phyloP scores from a whole-genome alignment of 2,797 vertebrate species.

The Protonibea diacanthus region DNA sequence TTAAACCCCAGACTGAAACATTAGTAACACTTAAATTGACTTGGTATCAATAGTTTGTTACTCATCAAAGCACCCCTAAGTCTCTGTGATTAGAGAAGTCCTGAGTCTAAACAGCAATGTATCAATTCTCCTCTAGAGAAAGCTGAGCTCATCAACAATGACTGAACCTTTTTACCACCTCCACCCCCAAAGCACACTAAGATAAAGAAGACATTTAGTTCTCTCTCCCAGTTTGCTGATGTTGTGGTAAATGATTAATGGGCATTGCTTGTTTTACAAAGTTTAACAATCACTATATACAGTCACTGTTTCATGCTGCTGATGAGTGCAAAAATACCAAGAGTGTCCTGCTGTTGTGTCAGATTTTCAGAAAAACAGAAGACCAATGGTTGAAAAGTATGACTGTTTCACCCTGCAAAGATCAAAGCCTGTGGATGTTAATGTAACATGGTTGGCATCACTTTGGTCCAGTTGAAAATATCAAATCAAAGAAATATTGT shows the following conservation, averaged over 20 bases:
- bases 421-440: conserved; percentile 1
- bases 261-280: conserved; percentile 15
- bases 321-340: background rate
- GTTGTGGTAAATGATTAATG: conserved; percentile 19
- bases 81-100: conserved; percentile 21
- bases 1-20: background rate
- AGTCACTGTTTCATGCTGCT: background rate
- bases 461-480: background rate
- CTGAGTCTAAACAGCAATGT: conserved; percentile 19
- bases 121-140: conserved; percentile 30
- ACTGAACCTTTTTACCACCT: conserved; percentile 10
- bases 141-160: conserved; percentile 44
- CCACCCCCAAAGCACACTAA: background rate
- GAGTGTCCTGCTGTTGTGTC: background rate
- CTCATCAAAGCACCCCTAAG: conserved; percentile 2
- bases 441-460: background rate
- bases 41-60: conserved; percentile 13
- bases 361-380: background rate
- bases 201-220: conserved; percentile 14
- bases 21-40: conserved; percentile 4
- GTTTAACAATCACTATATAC: conserved; percentile 1
- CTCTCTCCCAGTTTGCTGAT: conserved; percentile 4
- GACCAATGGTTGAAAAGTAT: background rate
- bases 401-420: background rate
- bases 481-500: background rate